phyloP scores from a whole-genome alignment of 2,888 invertebrate species.

The Griposia aprilina region DNA sequence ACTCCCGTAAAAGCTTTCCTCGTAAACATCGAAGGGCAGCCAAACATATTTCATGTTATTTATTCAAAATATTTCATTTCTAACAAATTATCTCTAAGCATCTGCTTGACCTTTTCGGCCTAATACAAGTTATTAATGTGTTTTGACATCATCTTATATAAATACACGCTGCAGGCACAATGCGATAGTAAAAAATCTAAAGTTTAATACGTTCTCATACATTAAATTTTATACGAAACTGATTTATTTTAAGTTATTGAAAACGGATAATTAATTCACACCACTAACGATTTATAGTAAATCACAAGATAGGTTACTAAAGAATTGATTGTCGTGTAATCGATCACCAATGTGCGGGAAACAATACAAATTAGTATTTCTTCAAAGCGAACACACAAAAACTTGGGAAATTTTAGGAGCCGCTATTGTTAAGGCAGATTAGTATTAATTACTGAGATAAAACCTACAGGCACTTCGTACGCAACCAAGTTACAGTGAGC shows the following conservation, averaged over 20 bases:
- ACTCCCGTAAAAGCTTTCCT: slow-evolving; percentile 20
- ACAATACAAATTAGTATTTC: slow-evolving; percentile 73
- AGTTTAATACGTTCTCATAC: slow-evolving; percentile 51
- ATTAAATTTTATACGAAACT: slow-evolving; percentile 22
- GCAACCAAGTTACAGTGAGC: slow-evolving; percentile 40
- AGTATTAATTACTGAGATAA: slow-evolving; percentile 65
- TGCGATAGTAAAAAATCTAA: slow-evolving; percentile 22
- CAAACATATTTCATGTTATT: slow-evolving; percentile 35
- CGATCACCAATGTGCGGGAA: slow-evolving; percentile 65
- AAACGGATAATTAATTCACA: slow-evolving; percentile 45
- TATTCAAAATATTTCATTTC: slow-evolving; percentile 41
- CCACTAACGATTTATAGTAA: slow-evolving; percentile 39
- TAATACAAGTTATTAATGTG: slow-evolving; percentile 42
- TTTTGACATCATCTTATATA: slow-evolving; percentile 38
- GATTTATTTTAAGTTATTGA: slow-evolving; percentile 20
- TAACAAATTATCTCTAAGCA: slow-evolving; percentile 50
- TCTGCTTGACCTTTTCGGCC: slow-evolving; percentile 57
- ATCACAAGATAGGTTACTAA: slow-evolving; percentile 61
- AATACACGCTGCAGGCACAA: slow-evolving; percentile 44
- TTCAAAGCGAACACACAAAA: slow-evolving; percentile 65
- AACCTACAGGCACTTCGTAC: slow-evolving; percentile 49
- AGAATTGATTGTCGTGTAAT: slow-evolving; percentile 68
- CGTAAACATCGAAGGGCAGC: slow-evolving; percentile 12
- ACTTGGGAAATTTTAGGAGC: slow-evolving; percentile 69
- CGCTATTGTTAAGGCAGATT: slow-evolving; percentile 69